phyloP scores from a whole-genome alignment of 2,888 invertebrate species.

The Scaptomyza flava region DNA sequence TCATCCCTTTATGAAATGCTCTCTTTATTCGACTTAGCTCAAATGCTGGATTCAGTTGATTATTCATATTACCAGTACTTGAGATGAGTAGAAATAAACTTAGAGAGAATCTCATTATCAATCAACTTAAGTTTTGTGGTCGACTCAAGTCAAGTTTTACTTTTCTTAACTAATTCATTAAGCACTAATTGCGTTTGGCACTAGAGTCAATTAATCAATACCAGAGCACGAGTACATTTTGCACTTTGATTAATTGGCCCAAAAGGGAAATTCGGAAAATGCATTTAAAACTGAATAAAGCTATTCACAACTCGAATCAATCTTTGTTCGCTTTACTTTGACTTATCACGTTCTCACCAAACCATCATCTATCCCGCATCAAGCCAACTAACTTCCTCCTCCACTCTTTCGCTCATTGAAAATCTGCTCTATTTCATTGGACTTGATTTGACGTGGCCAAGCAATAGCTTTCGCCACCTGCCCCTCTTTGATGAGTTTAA shows the following conservation, averaged over 20 bases:
- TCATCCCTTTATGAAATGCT: neutral
- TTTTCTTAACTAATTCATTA: constrained; percentile 64
- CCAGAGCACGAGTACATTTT: constrained; percentile 46
- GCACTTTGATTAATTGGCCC: constrained; percentile 68
- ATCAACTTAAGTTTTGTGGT: constrained; percentile 7
- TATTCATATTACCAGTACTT: neutral
- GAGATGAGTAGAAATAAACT: neutral
- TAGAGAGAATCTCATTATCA: constrained; percentile 41
- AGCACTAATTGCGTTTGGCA: constrained; percentile 72
- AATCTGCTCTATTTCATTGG: constrained; percentile 13
- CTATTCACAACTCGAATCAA: constrained; percentile 69
- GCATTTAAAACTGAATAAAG: constrained; percentile 67
- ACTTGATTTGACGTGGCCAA: constrained; percentile 33
- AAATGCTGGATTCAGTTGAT: constrained; percentile 14
- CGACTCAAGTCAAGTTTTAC: constrained; percentile 23
- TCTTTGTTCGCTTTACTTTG: constrained; percentile 64
- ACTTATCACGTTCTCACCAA: constrained; percentile 49
- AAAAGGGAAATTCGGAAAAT: constrained; percentile 44
- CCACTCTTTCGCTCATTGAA: neutral
- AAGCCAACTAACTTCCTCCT: neutral
- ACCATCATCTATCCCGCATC: neutral
- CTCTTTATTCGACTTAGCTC: neutral
- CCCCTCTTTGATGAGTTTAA: neutral
- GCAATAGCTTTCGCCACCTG: constrained; percentile 38
- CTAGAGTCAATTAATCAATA: constrained; percentile 67